A percentile compares a stretch with the other conserved stretches of the same genome.
phyloP scores from a whole-genome alignment of 1,140 invertebrate genomes.

The Pentalonia nigronervosa region DNA sequence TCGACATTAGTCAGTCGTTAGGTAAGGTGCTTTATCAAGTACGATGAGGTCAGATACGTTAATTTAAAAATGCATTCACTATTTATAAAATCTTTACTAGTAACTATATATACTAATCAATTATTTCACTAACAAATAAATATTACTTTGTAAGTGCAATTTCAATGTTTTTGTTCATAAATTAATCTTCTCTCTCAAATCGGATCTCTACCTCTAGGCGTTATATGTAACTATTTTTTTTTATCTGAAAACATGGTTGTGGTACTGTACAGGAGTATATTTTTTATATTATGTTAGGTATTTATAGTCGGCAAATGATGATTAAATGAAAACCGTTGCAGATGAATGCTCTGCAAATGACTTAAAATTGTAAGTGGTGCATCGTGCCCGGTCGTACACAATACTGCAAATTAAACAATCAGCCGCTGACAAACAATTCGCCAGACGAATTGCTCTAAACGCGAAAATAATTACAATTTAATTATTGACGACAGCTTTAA shows the following conservation, averaged over 20 bases:
- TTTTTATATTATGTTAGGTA: background rate
- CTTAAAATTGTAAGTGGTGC: background rate
- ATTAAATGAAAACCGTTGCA: constrained; percentile 15
- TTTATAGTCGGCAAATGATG: background rate
- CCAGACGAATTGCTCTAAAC: background rate
- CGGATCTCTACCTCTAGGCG: background rate
- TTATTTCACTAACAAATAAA: background rate
- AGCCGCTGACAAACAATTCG: background rate
- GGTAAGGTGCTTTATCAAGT: no score
- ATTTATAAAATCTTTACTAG: background rate
- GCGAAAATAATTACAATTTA: background rate
- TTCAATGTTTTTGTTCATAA: background rate
- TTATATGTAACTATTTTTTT: background rate
- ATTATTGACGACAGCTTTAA: background rate
- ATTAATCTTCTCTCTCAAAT: background rate
- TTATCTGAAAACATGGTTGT: background rate
- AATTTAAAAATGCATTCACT: rapidly evolving
- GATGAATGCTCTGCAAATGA: background rate
- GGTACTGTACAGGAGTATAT: background rate
- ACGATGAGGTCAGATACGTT: background rate
- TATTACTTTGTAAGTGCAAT: background rate
- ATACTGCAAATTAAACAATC: constrained; percentile 14
- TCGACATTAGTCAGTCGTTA: no score
- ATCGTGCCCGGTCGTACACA: background rate
- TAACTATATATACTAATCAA: background rate